A percentile compares a stretch with the other conserved stretches of the same genome.
Evolutionary conservation across 1,140 invertebrate genomes (phyloP).

Genomic region (Ceratina japonica): DNA sequence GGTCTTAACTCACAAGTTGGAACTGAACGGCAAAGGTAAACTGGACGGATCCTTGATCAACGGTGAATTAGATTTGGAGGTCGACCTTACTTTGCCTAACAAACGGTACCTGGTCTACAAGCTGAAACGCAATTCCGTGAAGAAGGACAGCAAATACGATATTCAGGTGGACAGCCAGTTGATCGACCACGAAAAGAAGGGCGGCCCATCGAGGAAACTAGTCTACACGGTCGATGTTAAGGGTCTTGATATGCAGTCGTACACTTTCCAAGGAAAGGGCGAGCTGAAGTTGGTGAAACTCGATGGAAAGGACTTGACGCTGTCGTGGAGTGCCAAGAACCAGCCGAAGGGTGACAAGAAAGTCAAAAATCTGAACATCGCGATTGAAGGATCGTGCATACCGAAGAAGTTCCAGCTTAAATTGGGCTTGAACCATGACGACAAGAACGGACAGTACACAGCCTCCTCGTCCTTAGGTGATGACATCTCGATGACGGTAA

Average conservation of each 20-base stretch:
- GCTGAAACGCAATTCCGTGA: conserved; percentile 73
- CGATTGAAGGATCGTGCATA: background rate
- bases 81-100: conserved; percentile 81
- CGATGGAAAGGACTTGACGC: conserved; percentile 69
- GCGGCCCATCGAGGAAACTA: conserved; percentile 77
- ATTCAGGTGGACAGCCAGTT: conserved; percentile 77
- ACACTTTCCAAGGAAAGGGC: conserved; percentile 62
- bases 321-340: conserved; percentile 63
- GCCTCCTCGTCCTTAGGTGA: conserved; percentile 65
- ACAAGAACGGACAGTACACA: conserved; percentile 41
- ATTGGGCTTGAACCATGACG: rapidly evolving
- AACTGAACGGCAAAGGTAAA: conserved; percentile 80
- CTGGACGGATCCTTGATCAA: conserved; percentile 71
- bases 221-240: conserved; percentile 69
- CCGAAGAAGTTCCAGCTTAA: conserved; percentile 10
- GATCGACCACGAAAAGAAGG: conserved; percentile 79
- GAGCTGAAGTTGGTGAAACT: conserved; percentile 70
- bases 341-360: conserved; percentile 60
- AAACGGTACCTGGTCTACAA: conserved; percentile 80
- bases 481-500: conserved; percentile 65
- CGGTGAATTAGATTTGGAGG: conserved; percentile 76
- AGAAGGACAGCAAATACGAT: conserved; percentile 70
- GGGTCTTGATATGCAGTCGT: conserved; percentile 71
- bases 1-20: conserved; percentile 80
- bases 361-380: conserved; percentile 62